phyloP scores from a whole-genome alignment of 92 coral and sea anemone species.

The Siderastrea radians region DNA sequence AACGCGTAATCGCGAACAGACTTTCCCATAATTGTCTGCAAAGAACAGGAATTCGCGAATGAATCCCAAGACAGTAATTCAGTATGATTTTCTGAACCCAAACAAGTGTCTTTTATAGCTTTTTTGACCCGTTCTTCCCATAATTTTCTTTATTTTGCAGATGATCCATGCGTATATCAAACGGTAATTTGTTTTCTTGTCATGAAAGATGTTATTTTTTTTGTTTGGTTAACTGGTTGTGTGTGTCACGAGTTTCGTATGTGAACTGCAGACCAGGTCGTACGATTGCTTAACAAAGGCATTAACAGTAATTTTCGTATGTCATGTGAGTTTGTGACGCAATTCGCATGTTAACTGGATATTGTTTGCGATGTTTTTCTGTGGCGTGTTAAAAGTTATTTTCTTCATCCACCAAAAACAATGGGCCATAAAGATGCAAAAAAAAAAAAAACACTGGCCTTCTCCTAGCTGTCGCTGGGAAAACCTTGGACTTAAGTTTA shows the following conservation, averaged over 20 bases:
- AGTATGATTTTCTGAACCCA: no score
- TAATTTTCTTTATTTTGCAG: no score
- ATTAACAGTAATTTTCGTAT: neutral
- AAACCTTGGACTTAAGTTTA: neutral
- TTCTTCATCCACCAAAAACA: neutral
- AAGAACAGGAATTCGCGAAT: no score
- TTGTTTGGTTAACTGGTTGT: neutral
- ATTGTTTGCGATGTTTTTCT: neutral
- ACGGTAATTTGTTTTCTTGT: no score
- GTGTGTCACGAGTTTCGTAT: conserved; percentile 14
- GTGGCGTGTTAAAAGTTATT: neutral
- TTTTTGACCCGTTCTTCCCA: no score
- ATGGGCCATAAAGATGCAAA: neutral
- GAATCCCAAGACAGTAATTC: no score
- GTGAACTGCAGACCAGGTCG: conserved; percentile 5
- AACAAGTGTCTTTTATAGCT: no score
- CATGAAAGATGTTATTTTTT: neutral
- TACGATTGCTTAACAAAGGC: conserved; percentile 14
- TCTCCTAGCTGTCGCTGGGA: neutral
- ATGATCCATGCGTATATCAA: no score
- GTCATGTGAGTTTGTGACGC: conserved; percentile 30
- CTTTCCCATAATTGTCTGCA: no score
- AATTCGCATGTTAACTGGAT: neutral
- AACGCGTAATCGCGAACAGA: no score
- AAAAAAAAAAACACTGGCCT: no score